Evolutionary conservation across 2,113 vertebrate genomes (phyloP).

Genomic region (Sylvilagus bachmani): DNA sequence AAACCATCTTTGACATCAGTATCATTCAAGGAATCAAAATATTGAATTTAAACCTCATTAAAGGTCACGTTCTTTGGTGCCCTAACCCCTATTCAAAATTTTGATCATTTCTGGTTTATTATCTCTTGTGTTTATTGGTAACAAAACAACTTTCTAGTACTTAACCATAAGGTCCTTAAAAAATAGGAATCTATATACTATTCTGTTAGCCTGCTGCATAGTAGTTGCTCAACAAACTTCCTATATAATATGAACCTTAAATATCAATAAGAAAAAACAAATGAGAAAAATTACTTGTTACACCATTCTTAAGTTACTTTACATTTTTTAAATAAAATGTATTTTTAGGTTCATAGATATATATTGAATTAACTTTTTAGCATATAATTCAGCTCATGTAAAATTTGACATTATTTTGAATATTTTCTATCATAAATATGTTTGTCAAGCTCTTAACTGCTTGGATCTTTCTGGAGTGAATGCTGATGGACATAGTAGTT

Average conservation of each 20-base stretch:
- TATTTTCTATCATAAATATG: conserved; percentile 23
- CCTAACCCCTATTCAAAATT: conserved; percentile 48
- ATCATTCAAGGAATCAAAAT: background rate
- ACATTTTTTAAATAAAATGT: background rate
- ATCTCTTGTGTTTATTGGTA: conserved; percentile 24
- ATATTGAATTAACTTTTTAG: background rate
- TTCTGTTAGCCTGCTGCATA: background rate
- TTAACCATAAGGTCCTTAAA: conserved; percentile 1
- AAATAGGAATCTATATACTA: background rate
- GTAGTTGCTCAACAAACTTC: conserved; percentile 34
- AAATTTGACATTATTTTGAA: background rate
- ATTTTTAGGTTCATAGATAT: background rate
- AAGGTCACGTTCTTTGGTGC: conserved; percentile 29
- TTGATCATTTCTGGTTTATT: conserved; percentile 26
- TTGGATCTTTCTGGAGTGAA: background rate
- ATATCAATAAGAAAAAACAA: conserved; percentile 39
- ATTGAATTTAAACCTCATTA: background rate
- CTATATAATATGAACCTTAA: conserved; percentile 22
- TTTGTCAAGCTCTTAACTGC: background rate
- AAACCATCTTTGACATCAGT: background rate
- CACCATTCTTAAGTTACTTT: background rate
- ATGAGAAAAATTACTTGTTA: background rate
- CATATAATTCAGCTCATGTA: background rate
- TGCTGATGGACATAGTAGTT: background rate
- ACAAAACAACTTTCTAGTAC: conserved; percentile 34